Evolutionary conservation across 1,140 invertebrate species (phyloP), one percentile per base, ranked within the genome.

Genomic region (Mizuhopecten yessoensis): DNA sequence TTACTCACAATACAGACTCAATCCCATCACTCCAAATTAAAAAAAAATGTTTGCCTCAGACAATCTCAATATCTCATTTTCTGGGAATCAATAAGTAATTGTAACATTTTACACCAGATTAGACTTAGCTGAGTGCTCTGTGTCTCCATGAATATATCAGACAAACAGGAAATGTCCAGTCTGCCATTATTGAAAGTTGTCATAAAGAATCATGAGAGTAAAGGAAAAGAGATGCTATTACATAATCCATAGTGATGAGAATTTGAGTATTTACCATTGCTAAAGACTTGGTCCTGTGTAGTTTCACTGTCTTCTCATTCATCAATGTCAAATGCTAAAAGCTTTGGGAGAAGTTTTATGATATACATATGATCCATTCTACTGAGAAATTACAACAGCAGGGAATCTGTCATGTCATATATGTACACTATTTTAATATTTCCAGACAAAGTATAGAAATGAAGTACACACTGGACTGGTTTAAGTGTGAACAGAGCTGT

Each of bases 61-160:
- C 57, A 75, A 75, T 75, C 57, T 75, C 23, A 5, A 75, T 29
- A 75, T 75, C 29, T 75, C 57, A 29, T 5, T 75, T 75, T 29
- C 57, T 29, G 17, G 57, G 29, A 75, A 75, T 75, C 57, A 75
- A 75, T 75, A 75, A 75, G 29, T 75, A 29, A 75, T 75, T 75
- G 57, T 75, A 75, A 17, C n/a, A 75, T 75, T 75, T 75, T 75
- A 75, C 57, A 75, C 57, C 23, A 75, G 57, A 75, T 75, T 75
- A 49, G 45, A 49, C 20, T 10, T 49, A 75, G 57, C 57, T n/a
- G 57, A 75, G 57, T 75, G 57, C 57, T 75, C 5, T 75, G n/a
- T 75, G 57, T 75, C 57, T 75, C 57, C 57, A 75, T n/a, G 11
- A n/a, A 29, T 23, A 75, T 75, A 75, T 75, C 23, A 75, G n/a